phyloP scores from a whole-genome alignment of 2,797 vertebrate genomes.

The Heterohyrax brucei region DNA sequence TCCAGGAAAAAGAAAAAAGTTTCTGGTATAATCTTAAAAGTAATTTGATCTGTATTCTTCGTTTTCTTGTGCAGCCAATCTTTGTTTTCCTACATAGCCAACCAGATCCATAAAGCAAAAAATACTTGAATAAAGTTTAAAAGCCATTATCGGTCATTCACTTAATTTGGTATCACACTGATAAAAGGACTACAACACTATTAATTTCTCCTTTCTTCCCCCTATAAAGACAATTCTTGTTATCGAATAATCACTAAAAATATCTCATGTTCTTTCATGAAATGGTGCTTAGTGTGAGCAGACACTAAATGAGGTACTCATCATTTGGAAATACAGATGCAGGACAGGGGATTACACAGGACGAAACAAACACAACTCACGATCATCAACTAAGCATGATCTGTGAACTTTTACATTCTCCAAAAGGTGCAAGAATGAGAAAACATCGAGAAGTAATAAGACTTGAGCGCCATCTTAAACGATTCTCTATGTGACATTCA shows the following conservation, averaged over 20 bases:
- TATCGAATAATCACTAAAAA: slow-evolving; percentile 57
- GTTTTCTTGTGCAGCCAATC: neutral
- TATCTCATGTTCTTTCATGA: slow-evolving; percentile 18
- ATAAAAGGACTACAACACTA: neutral
- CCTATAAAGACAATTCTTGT: neutral
- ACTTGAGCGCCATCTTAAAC: slow-evolving; percentile 49
- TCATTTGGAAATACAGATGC: slow-evolving; percentile 27
- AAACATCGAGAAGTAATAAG: slow-evolving; percentile 50
- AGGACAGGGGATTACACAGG: neutral
- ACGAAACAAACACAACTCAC: slow-evolving; percentile 17
- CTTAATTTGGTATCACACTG: neutral
- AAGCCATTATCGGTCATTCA: neutral
- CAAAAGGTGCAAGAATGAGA: slow-evolving; percentile 38
- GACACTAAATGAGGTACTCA: neutral
- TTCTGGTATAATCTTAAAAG: slow-evolving; percentile 14
- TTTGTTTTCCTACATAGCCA: neutral
- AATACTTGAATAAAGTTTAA: neutral
- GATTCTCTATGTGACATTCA: slow-evolving; percentile 45
- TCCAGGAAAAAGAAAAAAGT: neutral
- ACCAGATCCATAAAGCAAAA: neutral
- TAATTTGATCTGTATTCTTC: neutral
- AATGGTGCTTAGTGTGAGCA: slow-evolving; percentile 47
- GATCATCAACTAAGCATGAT: neutral
- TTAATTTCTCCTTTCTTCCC: neutral
- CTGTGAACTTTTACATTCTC: slow-evolving; percentile 29